Conservation (phyloP, 2,797 vertebrate genomes). For the Myotis daubentonii region DNA sequence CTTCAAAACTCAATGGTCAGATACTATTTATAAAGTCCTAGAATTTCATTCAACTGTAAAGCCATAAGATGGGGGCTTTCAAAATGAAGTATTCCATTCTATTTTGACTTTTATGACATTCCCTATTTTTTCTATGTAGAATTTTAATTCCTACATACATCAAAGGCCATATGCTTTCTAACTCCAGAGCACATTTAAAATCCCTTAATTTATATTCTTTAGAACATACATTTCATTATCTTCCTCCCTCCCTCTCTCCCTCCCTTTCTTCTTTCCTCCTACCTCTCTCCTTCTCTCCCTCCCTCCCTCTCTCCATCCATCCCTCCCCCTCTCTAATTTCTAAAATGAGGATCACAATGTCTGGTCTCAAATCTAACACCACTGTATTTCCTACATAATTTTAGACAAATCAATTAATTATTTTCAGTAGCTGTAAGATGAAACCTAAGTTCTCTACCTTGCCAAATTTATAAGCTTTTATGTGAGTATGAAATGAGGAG, state of each 20-base stretch:
- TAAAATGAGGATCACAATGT: neutral
- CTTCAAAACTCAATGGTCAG: conserved; percentile 16
- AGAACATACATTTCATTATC: neutral
- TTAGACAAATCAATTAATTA: neutral
- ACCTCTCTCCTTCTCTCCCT: neutral
- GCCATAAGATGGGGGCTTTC: neutral
- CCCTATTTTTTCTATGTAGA: neutral
- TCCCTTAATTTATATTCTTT: conserved; percentile 21
- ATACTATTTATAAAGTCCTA: neutral
- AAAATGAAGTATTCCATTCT: neutral
- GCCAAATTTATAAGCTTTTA: neutral
- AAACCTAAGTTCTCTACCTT: conserved; percentile 12
- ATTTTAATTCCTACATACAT: neutral
- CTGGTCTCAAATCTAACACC: neutral
- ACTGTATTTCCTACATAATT: neutral
- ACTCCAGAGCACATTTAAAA: neutral
- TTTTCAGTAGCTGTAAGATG: neutral
- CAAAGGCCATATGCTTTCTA: conserved; percentile 38
- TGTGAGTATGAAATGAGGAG: neutral
- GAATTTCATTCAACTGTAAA: neutral
- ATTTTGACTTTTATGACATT: neutral
- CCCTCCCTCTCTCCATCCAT: no score
- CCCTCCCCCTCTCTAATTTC: neutral
- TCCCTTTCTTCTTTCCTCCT: neutral
- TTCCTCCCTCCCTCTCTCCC: neutral